Conservation (phyloP, 2,797 vertebrate genomes). For the Gallinago stenura region DNA sequence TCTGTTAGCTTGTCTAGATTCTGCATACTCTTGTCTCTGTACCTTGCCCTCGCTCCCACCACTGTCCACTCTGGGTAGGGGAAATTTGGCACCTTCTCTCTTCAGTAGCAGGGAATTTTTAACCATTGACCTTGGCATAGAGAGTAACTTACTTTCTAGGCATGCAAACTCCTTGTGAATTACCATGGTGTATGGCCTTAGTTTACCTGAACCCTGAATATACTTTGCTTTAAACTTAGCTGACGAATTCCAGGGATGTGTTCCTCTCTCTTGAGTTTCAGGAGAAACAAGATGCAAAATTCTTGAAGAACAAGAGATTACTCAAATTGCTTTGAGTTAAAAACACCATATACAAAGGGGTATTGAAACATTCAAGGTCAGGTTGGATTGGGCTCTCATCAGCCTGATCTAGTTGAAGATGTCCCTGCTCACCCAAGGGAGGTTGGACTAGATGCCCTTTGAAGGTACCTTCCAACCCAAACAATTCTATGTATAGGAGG, state of each 20-base stretch:
- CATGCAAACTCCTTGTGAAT: neutral
- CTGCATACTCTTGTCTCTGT: rapidly evolving
- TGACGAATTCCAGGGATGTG: neutral
- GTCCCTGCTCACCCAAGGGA: neutral
- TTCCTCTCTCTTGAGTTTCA: neutral
- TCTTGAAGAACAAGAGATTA: neutral
- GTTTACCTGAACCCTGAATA: neutral
- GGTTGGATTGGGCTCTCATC: neutral
- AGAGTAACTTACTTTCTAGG: neutral
- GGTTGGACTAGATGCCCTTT: neutral
- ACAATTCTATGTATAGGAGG: neutral
- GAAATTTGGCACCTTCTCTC: neutral
- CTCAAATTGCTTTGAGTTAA: neutral
- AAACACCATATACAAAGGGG: neutral
- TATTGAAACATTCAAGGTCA: neutral
- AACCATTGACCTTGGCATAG: neutral
- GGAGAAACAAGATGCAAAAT: neutral
- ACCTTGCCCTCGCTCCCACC: neutral
- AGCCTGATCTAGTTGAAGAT: neutral
- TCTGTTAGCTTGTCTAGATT: neutral
- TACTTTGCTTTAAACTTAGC: neutral
- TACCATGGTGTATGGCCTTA: neutral
- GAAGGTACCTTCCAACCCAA: neutral
- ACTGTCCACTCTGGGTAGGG: neutral
- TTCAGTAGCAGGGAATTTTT: neutral